phyloP scores from a whole-genome alignment of 2,113 vertebrate species.

The Cyphomyrus discorhynchus region DNA sequence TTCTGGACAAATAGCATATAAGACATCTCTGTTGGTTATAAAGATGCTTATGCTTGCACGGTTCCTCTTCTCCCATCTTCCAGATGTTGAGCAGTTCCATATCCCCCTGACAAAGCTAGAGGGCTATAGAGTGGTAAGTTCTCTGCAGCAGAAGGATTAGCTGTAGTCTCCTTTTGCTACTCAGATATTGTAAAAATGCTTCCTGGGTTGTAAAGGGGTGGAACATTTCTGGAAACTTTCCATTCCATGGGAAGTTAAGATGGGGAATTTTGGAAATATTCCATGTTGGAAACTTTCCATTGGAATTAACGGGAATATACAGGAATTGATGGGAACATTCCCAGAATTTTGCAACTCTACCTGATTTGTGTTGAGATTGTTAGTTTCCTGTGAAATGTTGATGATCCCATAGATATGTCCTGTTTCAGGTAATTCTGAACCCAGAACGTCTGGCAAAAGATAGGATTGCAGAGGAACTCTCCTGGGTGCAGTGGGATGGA shows the following conservation, averaged over 20 bases:
- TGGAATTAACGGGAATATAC: no score
- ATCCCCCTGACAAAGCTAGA: slow-evolving; percentile 68
- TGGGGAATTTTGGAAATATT: no score
- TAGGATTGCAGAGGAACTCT: slow-evolving; percentile 76
- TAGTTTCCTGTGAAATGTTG: neutral
- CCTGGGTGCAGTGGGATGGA: slow-evolving; percentile 89
- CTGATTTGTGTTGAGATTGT: neutral
- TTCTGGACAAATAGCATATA: neutral
- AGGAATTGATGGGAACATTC: no score
- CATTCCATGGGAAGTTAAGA: no score
- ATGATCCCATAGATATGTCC: neutral
- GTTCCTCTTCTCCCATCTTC: slow-evolving; percentile 28
- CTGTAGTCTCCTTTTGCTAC: neutral
- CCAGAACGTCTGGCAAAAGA: slow-evolving; percentile 67
- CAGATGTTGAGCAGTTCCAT: slow-evolving; percentile 83
- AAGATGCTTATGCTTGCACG: neutral
- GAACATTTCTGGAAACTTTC: no score
- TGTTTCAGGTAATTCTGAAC: slow-evolving; percentile 72
- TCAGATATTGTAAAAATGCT: neutral
- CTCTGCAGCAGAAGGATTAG: neutral
- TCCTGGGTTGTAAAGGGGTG: neutral
- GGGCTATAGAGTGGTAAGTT: slow-evolving; percentile 76
- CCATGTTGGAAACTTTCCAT: no score
- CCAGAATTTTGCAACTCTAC: no score
- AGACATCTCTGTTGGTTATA: neutral